Conservation (phyloP, 1,140 invertebrate genomes). For the Mizuhopecten yessoensis region DNA sequence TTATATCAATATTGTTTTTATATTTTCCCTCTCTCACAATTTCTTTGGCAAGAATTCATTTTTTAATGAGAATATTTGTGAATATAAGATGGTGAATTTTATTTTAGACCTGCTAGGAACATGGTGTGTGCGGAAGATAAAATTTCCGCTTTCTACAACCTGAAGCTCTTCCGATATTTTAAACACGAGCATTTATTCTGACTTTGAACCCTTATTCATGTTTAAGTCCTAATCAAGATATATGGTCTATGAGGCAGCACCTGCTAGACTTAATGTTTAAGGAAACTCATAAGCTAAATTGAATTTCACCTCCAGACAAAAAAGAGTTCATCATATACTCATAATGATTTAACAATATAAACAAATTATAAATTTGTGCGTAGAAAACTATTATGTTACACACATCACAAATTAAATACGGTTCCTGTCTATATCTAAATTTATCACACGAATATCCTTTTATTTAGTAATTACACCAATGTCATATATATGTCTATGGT, state of each 20-base stretch:
- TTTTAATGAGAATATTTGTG: conserved; percentile 19
- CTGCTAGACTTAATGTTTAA: background rate
- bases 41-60: background rate
- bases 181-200: background rate
- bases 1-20: background rate
- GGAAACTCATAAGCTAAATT: background rate
- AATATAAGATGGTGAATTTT: background rate
- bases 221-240: conserved; percentile 35
- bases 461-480: background rate
- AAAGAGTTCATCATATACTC: background rate
- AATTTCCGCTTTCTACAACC: conserved; percentile 29
- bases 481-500: too few relatives aligned
- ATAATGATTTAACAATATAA: background rate
- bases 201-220: background rate
- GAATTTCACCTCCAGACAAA: conserved; percentile 8
- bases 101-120: conserved; percentile 7
- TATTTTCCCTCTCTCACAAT: background rate
- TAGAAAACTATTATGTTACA: background rate
- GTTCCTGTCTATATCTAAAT: too few relatives aligned
- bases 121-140: background rate
- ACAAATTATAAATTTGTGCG: background rate
- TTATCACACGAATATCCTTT: background rate
- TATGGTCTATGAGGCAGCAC: background rate
- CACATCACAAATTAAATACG: too few relatives aligned
- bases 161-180: conserved; percentile 2